Evolutionary conservation across 2,888 invertebrate genomes (phyloP).

Genomic region (Hirtodrosophila alboralis): DNA sequence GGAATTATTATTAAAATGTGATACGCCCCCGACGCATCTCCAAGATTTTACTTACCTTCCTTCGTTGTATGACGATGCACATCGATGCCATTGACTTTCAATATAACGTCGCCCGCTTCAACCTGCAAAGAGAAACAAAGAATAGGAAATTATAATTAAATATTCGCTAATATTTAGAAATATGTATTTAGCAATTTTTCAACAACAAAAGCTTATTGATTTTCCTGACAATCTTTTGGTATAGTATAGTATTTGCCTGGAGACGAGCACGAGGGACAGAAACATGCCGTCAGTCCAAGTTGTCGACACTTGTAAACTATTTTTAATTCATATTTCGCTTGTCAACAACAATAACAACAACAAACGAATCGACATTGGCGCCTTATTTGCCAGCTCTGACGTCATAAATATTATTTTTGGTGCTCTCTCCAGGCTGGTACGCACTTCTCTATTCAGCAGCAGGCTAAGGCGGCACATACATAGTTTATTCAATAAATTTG

Average conservation of each 20-base stretch:
- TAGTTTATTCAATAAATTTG: conserved; percentile 63
- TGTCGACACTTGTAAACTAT: conserved; percentile 73
- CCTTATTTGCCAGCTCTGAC: conserved; percentile 56
- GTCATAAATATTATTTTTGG: conserved; percentile 36
- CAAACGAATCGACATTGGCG: conserved; percentile 59
- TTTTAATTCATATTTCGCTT: conserved; percentile 62
- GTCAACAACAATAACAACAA: conserved; percentile 40
- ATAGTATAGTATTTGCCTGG: background rate
- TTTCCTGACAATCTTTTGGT: conserved; percentile 17
- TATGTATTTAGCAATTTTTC: conserved; percentile 1
- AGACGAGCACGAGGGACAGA: conserved; percentile 8
- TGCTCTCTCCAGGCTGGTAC: conserved; percentile 36
- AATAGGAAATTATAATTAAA: conserved; percentile 5
- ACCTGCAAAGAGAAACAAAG: conserved; percentile 86
- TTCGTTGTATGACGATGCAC: conserved; percentile 96
- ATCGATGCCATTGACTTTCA: conserved; percentile 96
- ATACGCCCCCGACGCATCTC: no score
- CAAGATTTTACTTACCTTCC: conserved; percentile 88
- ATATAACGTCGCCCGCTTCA: conserved; percentile 96
- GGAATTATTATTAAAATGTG: no score
- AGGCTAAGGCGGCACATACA: conserved; percentile 23
- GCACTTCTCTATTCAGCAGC: conserved; percentile 35
- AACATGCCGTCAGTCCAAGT: conserved; percentile 24
- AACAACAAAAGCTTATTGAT: conserved; percentile 38
- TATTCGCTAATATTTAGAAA: no score